phyloP scores from a whole-genome alignment of 2,113 vertebrate species.

The Trochalopteron elliotii region DNA sequence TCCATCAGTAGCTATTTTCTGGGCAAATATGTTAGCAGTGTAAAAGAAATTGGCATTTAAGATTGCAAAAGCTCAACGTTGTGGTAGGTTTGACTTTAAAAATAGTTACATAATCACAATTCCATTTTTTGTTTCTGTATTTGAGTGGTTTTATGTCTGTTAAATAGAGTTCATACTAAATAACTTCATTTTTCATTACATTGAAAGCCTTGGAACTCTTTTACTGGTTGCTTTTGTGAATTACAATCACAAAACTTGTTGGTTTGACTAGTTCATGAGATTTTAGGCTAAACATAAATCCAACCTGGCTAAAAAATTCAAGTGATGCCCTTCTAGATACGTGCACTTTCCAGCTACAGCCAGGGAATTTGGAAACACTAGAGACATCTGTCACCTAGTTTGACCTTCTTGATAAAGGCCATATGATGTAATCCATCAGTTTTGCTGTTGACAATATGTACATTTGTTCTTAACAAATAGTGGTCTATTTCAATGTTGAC shows the following conservation, averaged over 20 bases:
- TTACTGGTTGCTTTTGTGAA: neutral
- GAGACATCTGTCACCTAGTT: neutral
- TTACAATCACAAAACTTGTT: neutral
- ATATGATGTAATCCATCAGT: neutral
- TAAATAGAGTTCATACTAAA: neutral
- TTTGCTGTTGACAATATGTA: neutral
- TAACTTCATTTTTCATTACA: neutral
- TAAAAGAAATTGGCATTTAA: neutral
- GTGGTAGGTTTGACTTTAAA: neutral
- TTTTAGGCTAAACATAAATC: neutral
- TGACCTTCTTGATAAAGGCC: neutral
- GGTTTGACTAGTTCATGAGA: neutral
- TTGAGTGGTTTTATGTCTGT: neutral
- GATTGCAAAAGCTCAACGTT: neutral
- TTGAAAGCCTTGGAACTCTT: neutral
- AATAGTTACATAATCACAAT: neutral
- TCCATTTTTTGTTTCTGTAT: neutral
- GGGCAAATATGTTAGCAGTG: neutral
- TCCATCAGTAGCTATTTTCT: neutral
- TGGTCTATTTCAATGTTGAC: neutral
- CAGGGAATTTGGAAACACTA: neutral
- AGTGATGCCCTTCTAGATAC: neutral
- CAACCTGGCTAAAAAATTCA: neutral
- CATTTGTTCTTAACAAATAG: neutral
- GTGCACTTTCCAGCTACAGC: neutral